Evolutionary conservation across 2,797 vertebrate species (phyloP), one percentile per base, ranked within the genome.

Genomic region (Phoeniculus purpureus): DNA sequence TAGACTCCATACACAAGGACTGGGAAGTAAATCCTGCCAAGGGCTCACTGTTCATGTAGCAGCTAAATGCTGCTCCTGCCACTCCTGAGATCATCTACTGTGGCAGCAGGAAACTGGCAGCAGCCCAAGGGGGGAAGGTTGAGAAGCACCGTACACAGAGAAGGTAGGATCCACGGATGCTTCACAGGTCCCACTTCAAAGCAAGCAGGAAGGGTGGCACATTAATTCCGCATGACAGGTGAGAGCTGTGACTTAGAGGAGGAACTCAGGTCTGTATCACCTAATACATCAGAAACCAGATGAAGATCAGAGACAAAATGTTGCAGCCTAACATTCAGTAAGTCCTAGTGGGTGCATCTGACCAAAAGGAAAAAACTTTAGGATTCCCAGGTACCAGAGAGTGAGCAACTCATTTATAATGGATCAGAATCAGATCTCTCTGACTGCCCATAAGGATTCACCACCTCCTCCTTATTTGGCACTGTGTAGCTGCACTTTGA

Each of bases 361-460:
- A 81, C 85, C 40, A 5, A 2, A 26, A 34, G 34, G 6, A 37
- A 15, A 40, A 51, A 52, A 1, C 12, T 47, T 23, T 71, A 48
- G 27, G 40, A 37, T 93, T 65, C 82, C 74, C 60, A 2, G 1
- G 64, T 60, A 91, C 58, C 70, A 58, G 9, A 55, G 22, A 76
- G 10, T 0, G 0, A 80, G 25, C 0, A 3, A 87, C 60, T 48
- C 71, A 80, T 93, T 94, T 92, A 67, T 94, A 58, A 77, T n/a
- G 76, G 83, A 90, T 95, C 92, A 86, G 64, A 87, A 90, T 96
- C 91, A 95, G 87, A 86, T 43, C 10, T 89, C 51, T 90, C 37
- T 26, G 37, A 87, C 67, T 90, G 86, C 89, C 89, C 81, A 87
- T 81, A 89, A 89, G 27, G 32, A 47, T 87, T 85, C 60, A 92